Base-by-base conservation (phyloP, 1,140 invertebrate genomes). In the Subanguina moxae region DNA sequence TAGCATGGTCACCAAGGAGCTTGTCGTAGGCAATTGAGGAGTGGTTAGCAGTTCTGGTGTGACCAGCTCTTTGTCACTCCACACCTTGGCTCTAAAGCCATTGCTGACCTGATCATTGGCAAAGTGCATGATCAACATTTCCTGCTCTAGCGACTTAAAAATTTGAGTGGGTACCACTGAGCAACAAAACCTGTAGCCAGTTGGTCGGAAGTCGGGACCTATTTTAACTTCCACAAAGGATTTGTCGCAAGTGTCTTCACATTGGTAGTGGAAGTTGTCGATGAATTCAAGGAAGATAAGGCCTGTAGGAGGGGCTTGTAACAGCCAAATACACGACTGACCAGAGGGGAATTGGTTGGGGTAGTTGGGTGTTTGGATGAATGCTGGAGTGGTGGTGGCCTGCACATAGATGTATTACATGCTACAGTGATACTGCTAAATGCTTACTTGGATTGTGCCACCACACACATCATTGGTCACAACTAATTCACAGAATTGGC, bases 201-300 rank as follows among this genome's bases (percentile, higher is more conserved):
- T 78, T 19, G 61, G 30, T 19, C 75, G 62, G 56, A 80, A 78
- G 58, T 78, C 72, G 7, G 61, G 62, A 9, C 62, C 62, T n/a
- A 48, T 38, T 43, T 78, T 82, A 11, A 81, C 46, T 64, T 81
- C 79, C 15, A 81, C 78, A 62, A 68, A 81, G 3, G 79, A 78
- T 46, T 74, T 78, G 45, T 82, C 79, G 43, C 79, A 81, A 11
- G 79, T 80, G 46, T 81, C 79, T 65, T 80, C 78, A 57, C 78
- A 80, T 32, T 67, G 63, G 59, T 80, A 81, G 32, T 78, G 67
- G 56, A 81, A 80, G n/a, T 67, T 63, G 13, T 78, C 81, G 11
- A 66, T 65, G 46, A 81, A 82, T 59, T 82, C 63, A 15, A 81
- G 45, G 62, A 68, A 75, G 13, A 81, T 64, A 28, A 73, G 19